Evolutionary conservation across 1,140 invertebrate genomes (phyloP), one percentile per base, ranked within the genome.

Genomic region (Nebria ingens): DNA sequence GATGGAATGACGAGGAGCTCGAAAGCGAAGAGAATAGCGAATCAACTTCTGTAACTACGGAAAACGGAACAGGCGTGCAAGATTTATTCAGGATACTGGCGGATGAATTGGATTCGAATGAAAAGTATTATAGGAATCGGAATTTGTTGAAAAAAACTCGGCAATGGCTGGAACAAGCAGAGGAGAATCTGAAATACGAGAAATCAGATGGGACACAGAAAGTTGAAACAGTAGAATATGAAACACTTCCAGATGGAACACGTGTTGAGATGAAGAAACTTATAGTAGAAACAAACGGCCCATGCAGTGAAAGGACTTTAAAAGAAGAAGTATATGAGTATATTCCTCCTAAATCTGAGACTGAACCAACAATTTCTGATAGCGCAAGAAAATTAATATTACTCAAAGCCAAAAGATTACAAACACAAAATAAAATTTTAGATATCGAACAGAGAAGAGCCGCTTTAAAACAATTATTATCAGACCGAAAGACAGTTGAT

Each of bases 21-120:
- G 38, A 38, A 13, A 38, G 45, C 29, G 40, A 53, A 15, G 29
- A 29, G 19, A 34, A 52, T 40, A 15, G 1, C 1, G n/a, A 25
- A 3, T 38, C 12, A 57, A 51, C 38, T 23, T n/a, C n/a, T n/a
- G n/a, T n/a, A n/a, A n/a, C n/a, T n/a, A n/a, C n/a, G n/a, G n/a
- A n/a, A n/a, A n/a, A n/a, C n/a, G n/a, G n/a, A n/a, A 45, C 19
- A 20, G 55, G 20, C 19, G 19, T 52, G 2, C 29, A 55, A 17
- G 54, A 61, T 22, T 29, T 60, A 4, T 21, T 57, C 11, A 51
- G 51, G 29, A 23, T 45, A 15, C 54, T 62, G 51, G 52, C 61
- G 49, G 55, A 57, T 38, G 61, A 60, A 53, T 19, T 62, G 1
- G 58, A 62, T 52, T 50, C 42, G 4, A 59, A 65, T 29, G 63